phyloP scores from a whole-genome alignment of 2,797 vertebrate genomes.

The Sebastes matsubarae region DNA sequence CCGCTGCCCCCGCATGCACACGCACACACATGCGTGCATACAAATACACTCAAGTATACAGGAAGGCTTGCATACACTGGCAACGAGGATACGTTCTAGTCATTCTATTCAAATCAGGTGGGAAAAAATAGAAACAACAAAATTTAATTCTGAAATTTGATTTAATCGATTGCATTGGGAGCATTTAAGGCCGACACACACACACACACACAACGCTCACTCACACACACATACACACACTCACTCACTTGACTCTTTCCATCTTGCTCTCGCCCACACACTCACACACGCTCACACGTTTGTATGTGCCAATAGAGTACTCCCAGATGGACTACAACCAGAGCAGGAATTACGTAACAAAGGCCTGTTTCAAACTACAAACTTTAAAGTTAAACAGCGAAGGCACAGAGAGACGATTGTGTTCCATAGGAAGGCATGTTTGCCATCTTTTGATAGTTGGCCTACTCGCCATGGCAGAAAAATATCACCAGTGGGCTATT shows the following conservation, averaged over 20 bases:
- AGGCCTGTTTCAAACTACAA: conserved; percentile 63
- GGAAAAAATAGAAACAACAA: conserved; percentile 16
- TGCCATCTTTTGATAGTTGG: background rate
- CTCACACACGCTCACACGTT: conserved; percentile 63
- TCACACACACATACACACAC: background rate
- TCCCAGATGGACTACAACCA: conserved; percentile 79
- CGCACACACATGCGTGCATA: background rate
- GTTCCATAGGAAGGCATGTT: background rate
- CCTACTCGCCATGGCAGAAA: background rate
- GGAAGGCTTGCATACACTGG: background rate
- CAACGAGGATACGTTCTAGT: background rate
- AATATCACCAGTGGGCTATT: background rate
- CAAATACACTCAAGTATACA: background rate
- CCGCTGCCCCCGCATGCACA: conserved; percentile 55
- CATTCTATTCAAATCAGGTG: conserved; percentile 30
- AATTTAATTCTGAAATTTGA: conserved; percentile 27
- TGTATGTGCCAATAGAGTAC: conserved; percentile 67
- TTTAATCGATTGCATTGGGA: conserved; percentile 23
- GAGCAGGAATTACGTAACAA: conserved; percentile 70
- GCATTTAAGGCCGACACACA: conserved; percentile 3
- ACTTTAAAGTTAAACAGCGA: conserved; percentile 36
- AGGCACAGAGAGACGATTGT: conserved; percentile 6
- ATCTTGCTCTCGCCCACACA: conserved; percentile 68
- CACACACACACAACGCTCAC: background rate
- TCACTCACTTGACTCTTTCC: conserved; percentile 65